Evolutionary conservation across 2,888 invertebrate genomes (phyloP), one percentile per base, ranked within the genome.

Genomic region (Nomada fucata): DNA sequence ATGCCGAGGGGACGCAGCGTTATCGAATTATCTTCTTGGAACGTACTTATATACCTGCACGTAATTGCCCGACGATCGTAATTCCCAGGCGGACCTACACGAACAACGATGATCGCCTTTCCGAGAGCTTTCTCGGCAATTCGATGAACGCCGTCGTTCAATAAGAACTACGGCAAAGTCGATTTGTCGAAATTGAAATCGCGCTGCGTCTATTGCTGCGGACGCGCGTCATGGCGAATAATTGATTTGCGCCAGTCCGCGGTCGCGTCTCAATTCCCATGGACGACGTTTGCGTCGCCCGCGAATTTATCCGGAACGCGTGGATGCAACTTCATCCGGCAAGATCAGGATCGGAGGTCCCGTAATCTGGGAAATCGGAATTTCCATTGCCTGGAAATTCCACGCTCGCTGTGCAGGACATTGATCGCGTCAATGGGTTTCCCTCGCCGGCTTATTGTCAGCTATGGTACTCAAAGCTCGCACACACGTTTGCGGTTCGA

Each of bases 301-400:
- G 13, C 15, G 71, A 52, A 42, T 53, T 71, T 61, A 42, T 67
- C 23, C 29, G 18, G 23, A 20, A 18, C n/a, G 47, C 50, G 59
- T 59, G 59, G 42, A 50, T 36, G 74, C 36, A 59, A 68, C 74
- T 60, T 60, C 59, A 74, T 42, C 74, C 74, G 68, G 23, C 4
- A n/a, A 36, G 68, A 74, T 74, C 74, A n/a, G 68, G 23, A 74
- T 60, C 74, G 55, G 36, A 42, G 74, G 59, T 68, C 59, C 68
- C 59, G 59, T 74, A 74, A 74, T 68, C 74, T 74, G 68, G 47
- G n/a, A 42, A 68, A 74, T 29, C 68, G 59, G 74, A 42, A 59
- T 74, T 74, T 42, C 74, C 68, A 68, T 3, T 55, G 53, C 9
- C 44, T n/a, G 23, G 52, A 42, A 36, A 59, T 29, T 69, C 68